Evolutionary conservation across 1,140 invertebrate species (phyloP).

Genomic region (Arctopsyche grandis): DNA sequence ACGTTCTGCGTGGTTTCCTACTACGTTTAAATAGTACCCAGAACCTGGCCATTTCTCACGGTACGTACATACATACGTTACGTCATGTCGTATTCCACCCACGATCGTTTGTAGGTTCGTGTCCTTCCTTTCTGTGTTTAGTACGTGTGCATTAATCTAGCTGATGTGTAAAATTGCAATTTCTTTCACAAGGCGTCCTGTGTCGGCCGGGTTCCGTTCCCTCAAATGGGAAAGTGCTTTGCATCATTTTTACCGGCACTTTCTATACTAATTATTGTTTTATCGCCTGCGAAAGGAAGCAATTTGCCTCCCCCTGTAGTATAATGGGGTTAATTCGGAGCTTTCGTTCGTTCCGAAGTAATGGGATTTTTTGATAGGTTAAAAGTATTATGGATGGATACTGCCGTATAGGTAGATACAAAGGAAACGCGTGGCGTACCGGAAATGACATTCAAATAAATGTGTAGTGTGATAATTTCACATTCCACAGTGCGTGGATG

Average conservation of each 20-base stretch:
- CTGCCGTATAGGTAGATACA: not conserved
- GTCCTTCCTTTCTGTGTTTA: conserved; percentile 5
- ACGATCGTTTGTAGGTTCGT: not conserved
- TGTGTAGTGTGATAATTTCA: no score
- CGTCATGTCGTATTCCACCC: not conserved
- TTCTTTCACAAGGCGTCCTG: no score
- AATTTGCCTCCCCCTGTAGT: not conserved
- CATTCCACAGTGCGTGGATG: no score
- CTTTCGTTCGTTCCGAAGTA: not conserved
- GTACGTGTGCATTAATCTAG: conserved; percentile 1
- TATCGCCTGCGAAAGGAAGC: not conserved
- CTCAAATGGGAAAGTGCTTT: no score
- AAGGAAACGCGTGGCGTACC: not conserved
- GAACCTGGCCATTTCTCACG: conserved; percentile 9
- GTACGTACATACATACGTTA: conserved; percentile 1
- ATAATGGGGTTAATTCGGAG: not conserved
- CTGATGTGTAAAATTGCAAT: not conserved
- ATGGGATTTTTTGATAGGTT: no score
- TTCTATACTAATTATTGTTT: not conserved
- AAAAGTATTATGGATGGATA: no score
- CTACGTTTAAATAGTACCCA: no score
- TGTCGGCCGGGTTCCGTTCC: no score
- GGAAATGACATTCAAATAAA: not conserved
- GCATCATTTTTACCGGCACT: no score
- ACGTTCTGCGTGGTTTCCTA: no score